Percentiles rank a stretch among this genome's conserved stretches.
Evolutionary conservation across 2,888 invertebrate species (phyloP).

Genomic region (Rutpela maculata): DNA sequence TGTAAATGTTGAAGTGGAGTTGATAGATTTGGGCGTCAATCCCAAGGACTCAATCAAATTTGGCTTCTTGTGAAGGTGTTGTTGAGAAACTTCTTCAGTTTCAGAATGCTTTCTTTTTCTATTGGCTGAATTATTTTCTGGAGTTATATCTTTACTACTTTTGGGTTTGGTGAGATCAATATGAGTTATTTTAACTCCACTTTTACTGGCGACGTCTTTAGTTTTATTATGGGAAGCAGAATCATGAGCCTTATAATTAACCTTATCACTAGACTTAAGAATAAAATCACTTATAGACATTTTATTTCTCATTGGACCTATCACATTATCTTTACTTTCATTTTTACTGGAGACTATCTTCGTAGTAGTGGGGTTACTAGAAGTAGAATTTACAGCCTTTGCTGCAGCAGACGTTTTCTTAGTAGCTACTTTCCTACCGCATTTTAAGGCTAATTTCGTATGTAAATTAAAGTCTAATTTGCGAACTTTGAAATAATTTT

Average conservation of each 20-base stretch:
- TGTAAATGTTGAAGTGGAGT: neutral
- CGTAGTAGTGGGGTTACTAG: neutral
- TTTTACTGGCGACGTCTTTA: neutral
- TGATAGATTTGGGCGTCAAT: slow-evolving; percentile 43
- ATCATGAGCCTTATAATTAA: neutral
- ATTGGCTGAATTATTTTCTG: neutral
- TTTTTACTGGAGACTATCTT: neutral
- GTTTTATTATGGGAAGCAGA: neutral
- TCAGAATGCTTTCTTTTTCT: slow-evolving; percentile 19
- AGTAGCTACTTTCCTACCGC: slow-evolving; percentile 28
- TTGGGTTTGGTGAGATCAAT: neutral
- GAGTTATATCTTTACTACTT: neutral
- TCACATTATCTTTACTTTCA: neutral
- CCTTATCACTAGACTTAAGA: neutral
- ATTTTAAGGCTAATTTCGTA: slow-evolving; percentile 25
- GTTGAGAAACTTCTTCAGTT: neutral
- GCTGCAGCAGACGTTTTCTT: slow-evolving; percentile 37
- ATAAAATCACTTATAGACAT: neutral
- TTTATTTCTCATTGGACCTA: neutral
- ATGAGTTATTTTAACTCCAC: neutral
- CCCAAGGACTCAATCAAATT: slow-evolving; percentile 48
- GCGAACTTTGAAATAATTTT: slow-evolving; percentile 52
- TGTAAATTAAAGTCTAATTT: slow-evolving; percentile 41
- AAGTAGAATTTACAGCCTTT: neutral
- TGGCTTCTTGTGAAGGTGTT: slow-evolving; percentile 3